Evolutionary conservation across 2,113 vertebrate species (phyloP).

Genomic region (Mastomys coucha): DNA sequence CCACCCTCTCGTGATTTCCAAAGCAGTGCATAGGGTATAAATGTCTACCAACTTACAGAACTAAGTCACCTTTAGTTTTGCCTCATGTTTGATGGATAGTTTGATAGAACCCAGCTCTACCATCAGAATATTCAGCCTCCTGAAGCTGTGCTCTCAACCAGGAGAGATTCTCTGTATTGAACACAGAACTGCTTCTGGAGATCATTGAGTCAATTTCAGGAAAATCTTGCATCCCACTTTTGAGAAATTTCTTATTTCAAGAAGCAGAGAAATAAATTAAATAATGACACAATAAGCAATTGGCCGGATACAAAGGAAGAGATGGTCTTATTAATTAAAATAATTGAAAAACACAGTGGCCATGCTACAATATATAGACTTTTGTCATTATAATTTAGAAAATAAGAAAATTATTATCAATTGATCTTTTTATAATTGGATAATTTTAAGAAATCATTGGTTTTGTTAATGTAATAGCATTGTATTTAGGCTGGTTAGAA

Average conservation of each 20-base stretch:
- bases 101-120: neutral
- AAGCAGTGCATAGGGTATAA: neutral
- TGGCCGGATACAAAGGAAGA: neutral
- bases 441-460: constrained; percentile 23
- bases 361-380: neutral
- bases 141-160: neutral
- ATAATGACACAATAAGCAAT: neutral
- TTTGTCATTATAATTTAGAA: neutral
- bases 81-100: neutral
- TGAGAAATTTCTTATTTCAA: neutral
- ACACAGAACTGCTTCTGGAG: neutral
- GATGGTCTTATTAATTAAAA: constrained; percentile 6
- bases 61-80: constrained; percentile 21
- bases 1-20: neutral
- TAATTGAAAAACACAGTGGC: neutral
- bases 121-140: neutral
- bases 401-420: neutral
- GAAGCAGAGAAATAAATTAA: constrained; percentile 17
- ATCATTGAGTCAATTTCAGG: neutral
- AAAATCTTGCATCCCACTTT: neutral
- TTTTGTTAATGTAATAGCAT: neutral
- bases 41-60: neutral
- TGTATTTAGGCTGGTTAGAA: neutral
- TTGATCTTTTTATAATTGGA: neutral
- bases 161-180: neutral